Evolutionary conservation across 2,888 invertebrate genomes (phyloP).

Genomic region (Zootermopsis nevadensis): DNA sequence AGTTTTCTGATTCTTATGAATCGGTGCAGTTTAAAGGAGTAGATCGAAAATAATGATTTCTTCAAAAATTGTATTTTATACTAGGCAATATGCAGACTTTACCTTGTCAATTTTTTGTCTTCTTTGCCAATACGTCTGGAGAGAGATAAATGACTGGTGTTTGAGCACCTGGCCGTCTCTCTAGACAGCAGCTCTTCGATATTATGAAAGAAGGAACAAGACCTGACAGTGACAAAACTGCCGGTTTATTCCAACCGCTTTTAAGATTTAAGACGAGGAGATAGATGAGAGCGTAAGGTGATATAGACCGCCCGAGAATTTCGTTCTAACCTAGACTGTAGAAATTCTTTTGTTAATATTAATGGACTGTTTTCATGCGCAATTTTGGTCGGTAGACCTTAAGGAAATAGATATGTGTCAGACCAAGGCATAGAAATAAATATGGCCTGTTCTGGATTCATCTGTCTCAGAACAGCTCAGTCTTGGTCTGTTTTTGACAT

Average conservation of each 20-base stretch:
- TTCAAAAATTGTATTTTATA: neutral
- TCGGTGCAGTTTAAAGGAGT: too few relatives aligned
- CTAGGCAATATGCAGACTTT: neutral
- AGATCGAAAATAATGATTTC: too few relatives aligned
- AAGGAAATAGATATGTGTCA: too few relatives aligned
- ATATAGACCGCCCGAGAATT: neutral
- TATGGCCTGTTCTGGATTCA: too few relatives aligned
- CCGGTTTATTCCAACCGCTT: constrained; percentile 5
- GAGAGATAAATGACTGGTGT: neutral
- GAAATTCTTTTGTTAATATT: too few relatives aligned
- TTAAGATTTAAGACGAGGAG: neutral
- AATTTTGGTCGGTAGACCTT: too few relatives aligned
- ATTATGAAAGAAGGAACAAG: neutral
- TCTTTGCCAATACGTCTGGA: neutral
- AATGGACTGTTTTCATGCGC: too few relatives aligned
- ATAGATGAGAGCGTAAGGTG: neutral
- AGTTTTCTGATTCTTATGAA: too few relatives aligned
- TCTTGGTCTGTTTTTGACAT: too few relatives aligned
- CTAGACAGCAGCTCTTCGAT: neutral
- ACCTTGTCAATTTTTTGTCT: neutral
- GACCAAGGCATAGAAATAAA: too few relatives aligned
- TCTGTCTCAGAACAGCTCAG: too few relatives aligned
- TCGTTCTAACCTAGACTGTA: neutral
- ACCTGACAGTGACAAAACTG: constrained; percentile 12
- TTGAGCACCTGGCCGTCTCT: constrained; percentile 12